A percentile compares a stretch with the other conserved stretches of the same genome.
phyloP scores from a whole-genome alignment of 2,888 invertebrate genomes.

The Hylaea fasciaria region DNA sequence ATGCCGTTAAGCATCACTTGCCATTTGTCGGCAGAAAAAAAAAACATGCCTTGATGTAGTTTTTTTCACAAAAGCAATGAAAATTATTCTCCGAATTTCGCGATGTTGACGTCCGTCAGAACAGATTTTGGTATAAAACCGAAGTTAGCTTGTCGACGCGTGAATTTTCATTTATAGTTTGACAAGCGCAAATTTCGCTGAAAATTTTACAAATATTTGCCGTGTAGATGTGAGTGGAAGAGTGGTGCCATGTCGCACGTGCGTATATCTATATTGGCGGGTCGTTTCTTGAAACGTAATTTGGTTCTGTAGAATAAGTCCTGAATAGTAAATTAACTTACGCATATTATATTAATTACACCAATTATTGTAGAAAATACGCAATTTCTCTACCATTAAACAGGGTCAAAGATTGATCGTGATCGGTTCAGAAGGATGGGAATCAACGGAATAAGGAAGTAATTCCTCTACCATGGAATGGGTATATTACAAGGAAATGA shows the following conservation, averaged over 20 bases:
- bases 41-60: too few relatives aligned
- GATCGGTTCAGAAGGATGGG: conserved; percentile 40
- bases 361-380: conserved; percentile 23
- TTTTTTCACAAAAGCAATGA: not conserved
- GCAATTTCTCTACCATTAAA: conserved; percentile 31
- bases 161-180: conserved; percentile 6
- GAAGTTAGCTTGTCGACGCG: not conserved
- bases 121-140: not conserved
- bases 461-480: conserved; percentile 57
- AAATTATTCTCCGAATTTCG: conserved; percentile 11
- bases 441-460: conserved; percentile 57
- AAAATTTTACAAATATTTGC: too few relatives aligned
- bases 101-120: not conserved
- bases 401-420: conserved; percentile 54
- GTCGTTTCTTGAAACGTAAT: too few relatives aligned
- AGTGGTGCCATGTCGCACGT: too few relatives aligned
- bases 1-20: too few relatives aligned
- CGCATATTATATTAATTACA: too few relatives aligned
- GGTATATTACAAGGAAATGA: conserved; percentile 50
- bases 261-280: too few relatives aligned
- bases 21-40: too few relatives aligned
- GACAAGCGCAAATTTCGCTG: not conserved
- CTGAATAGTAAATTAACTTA: too few relatives aligned
- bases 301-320: too few relatives aligned
- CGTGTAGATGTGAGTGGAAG: too few relatives aligned